Conservation (phyloP, 2,797 vertebrate species). For the Parotocinclus haroldoi region DNA sequence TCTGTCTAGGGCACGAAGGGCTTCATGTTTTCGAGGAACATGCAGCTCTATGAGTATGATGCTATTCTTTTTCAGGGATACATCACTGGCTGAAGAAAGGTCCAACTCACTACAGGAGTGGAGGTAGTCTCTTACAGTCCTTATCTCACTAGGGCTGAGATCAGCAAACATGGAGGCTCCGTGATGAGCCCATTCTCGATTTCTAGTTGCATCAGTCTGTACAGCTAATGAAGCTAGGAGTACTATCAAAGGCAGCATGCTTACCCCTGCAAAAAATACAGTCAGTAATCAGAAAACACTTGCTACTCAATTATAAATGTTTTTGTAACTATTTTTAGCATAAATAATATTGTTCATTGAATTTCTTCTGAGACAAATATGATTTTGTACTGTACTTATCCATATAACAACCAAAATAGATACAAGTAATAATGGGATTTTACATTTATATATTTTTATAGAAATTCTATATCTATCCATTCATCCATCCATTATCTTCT, state of each 20-base stretch:
- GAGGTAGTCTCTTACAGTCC: conserved; percentile 75
- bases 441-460: no score
- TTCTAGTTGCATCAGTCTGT: conserved; percentile 29
- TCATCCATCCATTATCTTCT: no score
- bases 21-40: conserved; percentile 77
- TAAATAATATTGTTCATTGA: background rate
- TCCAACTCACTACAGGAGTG: conserved; percentile 67
- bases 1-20: conserved; percentile 74
- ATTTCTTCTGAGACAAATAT: background rate
- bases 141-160: conserved; percentile 75
- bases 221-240: conserved; percentile 47
- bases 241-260: conserved; percentile 62
- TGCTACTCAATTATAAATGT: background rate
- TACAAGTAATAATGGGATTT: no score
- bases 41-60: conserved; percentile 87
- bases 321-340: background rate
- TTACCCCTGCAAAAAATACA: conserved; percentile 37
- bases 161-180: conserved; percentile 80
- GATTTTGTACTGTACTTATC: background rate
- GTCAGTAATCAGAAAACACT: background rate
- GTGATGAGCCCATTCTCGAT: conserved; percentile 69
- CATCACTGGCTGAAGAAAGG: conserved; percentile 56
- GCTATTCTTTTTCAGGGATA: conserved; percentile 76
- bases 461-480: no score
- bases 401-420: no score